phyloP scores from a whole-genome alignment of 1,140 invertebrate genomes.

The Macrobrachium nipponense region DNA sequence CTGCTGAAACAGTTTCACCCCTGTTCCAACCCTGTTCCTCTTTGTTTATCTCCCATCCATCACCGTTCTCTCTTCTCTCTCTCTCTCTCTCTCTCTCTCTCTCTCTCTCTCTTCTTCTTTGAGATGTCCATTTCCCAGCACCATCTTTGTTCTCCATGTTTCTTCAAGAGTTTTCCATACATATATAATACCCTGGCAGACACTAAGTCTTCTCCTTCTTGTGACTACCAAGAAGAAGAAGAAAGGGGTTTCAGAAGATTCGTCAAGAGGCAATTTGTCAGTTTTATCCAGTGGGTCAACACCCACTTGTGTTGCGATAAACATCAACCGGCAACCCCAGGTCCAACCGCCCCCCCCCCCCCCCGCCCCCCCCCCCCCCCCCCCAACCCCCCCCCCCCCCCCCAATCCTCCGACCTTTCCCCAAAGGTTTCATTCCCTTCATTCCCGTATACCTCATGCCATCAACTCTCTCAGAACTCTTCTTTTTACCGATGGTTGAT shows the following conservation, averaged over 20 bases:
- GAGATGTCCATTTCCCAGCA: background rate
- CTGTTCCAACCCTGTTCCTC: background rate
- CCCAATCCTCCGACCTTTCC: background rate
- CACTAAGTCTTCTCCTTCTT: background rate
- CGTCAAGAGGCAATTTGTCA: slow-evolving; percentile 60
- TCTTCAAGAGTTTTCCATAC: background rate
- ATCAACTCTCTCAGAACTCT: background rate
- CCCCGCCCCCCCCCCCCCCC: background rate
- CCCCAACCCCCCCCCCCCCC: background rate
- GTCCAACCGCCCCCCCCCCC: background rate
- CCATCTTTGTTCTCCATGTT: background rate
- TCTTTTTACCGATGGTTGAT: background rate
- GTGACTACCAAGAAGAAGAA: slow-evolving; percentile 7
- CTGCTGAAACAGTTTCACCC: background rate
- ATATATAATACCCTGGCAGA: background rate
- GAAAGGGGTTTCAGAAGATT: too few species aligned
- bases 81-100: slow-evolving; percentile 12
- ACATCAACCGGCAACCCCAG: slow-evolving; percentile 35
- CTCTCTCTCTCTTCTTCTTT: background rate
- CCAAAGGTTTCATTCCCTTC: too few species aligned
- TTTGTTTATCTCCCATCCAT: background rate
- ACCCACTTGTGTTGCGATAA: slow-evolving; percentile 55
- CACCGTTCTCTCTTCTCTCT: slow-evolving; percentile 15
- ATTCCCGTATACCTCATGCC: background rate
- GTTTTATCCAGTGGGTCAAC: slow-evolving; percentile 46